phyloP scores from a whole-genome alignment of 92 coral and sea anemone genomes.

The Hydrozoanthus gracilis region DNA sequence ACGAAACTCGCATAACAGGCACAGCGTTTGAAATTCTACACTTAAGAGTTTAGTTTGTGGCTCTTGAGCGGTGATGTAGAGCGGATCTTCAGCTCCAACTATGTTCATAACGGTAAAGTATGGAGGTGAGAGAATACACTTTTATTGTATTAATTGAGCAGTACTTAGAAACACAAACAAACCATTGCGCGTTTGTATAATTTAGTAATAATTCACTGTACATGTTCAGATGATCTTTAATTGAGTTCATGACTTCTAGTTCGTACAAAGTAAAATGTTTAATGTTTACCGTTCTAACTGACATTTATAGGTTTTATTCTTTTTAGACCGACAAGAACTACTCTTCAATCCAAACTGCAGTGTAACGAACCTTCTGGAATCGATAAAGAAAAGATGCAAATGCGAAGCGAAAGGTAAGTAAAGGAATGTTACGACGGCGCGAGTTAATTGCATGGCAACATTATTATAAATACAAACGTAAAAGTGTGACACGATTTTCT shows the following conservation, averaged over 20 bases:
- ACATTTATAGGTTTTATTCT: neutral
- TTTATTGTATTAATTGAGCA: neutral
- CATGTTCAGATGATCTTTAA: too few relatives aligned
- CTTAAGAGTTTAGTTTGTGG: too few relatives aligned
- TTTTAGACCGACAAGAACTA: constrained; percentile 79
- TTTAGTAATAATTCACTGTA: neutral
- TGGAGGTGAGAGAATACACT: constrained; percentile 80
- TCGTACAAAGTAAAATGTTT: neutral
- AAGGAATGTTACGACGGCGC: neutral
- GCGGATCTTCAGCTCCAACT: neutral
- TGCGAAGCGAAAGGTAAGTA: constrained; percentile 74
- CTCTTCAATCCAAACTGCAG: constrained; percentile 94
- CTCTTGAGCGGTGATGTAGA: neutral
- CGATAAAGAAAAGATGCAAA: constrained; percentile 89
- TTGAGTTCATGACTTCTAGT: too few relatives aligned
- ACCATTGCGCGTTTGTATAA: constrained; percentile 8
- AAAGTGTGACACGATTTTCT: neutral
- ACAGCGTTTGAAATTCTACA: neutral
- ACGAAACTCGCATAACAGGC: neutral
- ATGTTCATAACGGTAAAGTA: constrained; percentile 95
- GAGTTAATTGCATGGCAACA: neutral
- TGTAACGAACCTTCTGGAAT: constrained; percentile 83
- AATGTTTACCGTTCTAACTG: neutral
- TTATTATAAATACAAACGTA: neutral
- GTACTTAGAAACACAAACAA: constrained; percentile 34